These are phyloP conservation scores for Gadopsis bispinosus DNA, from an alignment of 2,797 vertebrate genomes.

Conservation along the genomic window DNA sequence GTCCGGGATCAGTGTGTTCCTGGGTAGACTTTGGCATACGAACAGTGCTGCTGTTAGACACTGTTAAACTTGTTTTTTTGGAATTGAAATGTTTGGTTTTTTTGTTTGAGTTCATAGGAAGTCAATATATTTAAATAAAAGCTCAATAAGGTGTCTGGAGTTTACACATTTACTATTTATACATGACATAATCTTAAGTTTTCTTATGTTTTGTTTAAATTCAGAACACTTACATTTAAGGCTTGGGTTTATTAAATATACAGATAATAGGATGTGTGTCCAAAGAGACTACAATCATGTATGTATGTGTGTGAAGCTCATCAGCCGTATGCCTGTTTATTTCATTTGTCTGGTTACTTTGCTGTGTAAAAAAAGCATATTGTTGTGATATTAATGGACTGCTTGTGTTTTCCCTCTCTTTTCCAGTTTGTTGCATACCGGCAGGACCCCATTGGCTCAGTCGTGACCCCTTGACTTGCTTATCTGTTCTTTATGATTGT, in stretches of 20 bases:
- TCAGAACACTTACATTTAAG: neutral
- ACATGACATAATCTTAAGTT: neutral
- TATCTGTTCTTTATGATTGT: constrained; percentile 99
- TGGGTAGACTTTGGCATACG: neutral
- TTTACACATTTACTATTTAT: neutral
- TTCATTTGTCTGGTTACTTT: neutral
- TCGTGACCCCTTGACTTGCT: constrained; percentile 88
- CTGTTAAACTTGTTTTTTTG: too few relatives aligned
- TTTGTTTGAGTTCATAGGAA: neutral
- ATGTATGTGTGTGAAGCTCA: neutral
- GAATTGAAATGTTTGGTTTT: neutral
- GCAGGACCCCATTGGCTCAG: constrained; percentile 97
- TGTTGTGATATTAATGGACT: neutral
- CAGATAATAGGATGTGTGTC: neutral
- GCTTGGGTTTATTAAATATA: neutral
- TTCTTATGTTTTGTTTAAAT: neutral
- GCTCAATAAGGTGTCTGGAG: neutral
- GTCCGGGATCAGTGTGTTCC: constrained; percentile 30
- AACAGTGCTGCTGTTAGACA: neutral
- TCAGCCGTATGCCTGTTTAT: neutral
- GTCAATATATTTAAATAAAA: neutral
- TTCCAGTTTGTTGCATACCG: constrained; percentile 99
- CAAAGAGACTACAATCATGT: neutral
- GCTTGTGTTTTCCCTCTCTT: constrained; percentile 26
- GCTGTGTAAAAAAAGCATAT: neutral